A percentile compares a stretch with the other conserved stretches of the same genome.
These are phyloP conservation scores for Nibea coibor DNA, from an alignment of 2,113 vertebrate genomes.

Conservation along the genomic window DNA sequence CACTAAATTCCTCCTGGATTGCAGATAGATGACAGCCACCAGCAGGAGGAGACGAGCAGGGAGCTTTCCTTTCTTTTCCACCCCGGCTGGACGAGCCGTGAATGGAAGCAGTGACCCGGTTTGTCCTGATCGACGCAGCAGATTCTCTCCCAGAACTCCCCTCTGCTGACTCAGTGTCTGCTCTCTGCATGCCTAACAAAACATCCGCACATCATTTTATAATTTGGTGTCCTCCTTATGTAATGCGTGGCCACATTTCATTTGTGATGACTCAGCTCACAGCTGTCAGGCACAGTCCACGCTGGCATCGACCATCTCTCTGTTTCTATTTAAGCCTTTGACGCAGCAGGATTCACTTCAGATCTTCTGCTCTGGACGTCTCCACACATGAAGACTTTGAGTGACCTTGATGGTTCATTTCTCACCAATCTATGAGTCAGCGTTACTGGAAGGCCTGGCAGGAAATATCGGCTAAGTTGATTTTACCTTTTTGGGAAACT, in stretches of 20 bases:
- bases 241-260: slow-evolving; percentile 23
- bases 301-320: fast-evolving
- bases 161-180: slow-evolving; percentile 42
- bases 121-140: slow-evolving; percentile 14
- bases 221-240: slow-evolving; percentile 5
- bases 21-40: not conserved
- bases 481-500: slow-evolving; percentile 30
- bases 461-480: not conserved
- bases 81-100: not conserved
- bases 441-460: slow-evolving; percentile 36
- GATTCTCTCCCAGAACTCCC: not conserved
- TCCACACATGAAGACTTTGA: not conserved
- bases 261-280: slow-evolving; percentile 24
- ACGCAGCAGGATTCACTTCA: not conserved
- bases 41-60: not conserved
- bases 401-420: slow-evolving; percentile 11
- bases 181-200: slow-evolving; percentile 4
- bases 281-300: not conserved
- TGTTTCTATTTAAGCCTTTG: not conserved
- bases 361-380: not conserved
- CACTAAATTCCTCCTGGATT: not conserved
- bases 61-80: not conserved
- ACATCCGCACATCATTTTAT: slow-evolving; percentile 23
- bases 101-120: not conserved
- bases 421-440: slow-evolving; percentile 40